A percentile compares a stretch with the other conserved stretches of the same genome.
These are phyloP conservation scores for Ostrea denselamellosa DNA, from an alignment of 1,140 invertebrate species.

Conservation along the genomic window DNA sequence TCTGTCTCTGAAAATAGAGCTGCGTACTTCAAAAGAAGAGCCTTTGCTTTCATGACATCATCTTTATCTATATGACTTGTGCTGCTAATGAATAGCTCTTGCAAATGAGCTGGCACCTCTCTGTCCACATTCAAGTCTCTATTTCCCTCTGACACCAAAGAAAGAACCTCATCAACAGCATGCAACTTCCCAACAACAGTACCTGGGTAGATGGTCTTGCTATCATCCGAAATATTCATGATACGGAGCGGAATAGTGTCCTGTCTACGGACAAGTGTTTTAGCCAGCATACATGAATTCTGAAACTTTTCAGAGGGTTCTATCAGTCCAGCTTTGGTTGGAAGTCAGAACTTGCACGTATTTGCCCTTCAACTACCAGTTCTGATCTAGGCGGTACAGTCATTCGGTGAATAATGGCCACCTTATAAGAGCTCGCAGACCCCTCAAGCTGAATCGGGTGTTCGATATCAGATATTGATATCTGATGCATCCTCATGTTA, in stretches of 20 bases:
- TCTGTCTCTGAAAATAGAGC: conserved; percentile 32
- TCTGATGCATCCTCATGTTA: background rate
- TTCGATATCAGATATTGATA: background rate
- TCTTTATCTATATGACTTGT: background rate
- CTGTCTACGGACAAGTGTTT: background rate
- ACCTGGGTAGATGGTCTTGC: conserved; percentile 31
- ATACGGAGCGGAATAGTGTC: conserved; percentile 41
- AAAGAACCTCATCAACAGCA: conserved; percentile 14
- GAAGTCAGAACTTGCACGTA: background rate
- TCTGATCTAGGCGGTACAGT: background rate
- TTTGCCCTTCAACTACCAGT: background rate
- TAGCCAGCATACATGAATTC: conserved; percentile 4
- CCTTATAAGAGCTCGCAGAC: conserved; percentile 26
- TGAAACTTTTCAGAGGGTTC: conserved; percentile 10
- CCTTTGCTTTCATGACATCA: background rate
- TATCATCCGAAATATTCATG: conserved; percentile 44
- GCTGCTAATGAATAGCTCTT: background rate
- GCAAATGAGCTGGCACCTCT: conserved; percentile 1
- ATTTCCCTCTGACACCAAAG: conserved; percentile 10
- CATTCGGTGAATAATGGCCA: background rate
- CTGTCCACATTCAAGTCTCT: background rate
- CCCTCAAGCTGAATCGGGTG: conserved; percentile 34
- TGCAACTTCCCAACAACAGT: conserved; percentile 37
- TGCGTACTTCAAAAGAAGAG: conserved; percentile 13
- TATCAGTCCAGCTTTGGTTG: background rate